Evolutionary conservation across 2,888 invertebrate species (phyloP).

Genomic region (Caenorhabditis doughertyi): DNA sequence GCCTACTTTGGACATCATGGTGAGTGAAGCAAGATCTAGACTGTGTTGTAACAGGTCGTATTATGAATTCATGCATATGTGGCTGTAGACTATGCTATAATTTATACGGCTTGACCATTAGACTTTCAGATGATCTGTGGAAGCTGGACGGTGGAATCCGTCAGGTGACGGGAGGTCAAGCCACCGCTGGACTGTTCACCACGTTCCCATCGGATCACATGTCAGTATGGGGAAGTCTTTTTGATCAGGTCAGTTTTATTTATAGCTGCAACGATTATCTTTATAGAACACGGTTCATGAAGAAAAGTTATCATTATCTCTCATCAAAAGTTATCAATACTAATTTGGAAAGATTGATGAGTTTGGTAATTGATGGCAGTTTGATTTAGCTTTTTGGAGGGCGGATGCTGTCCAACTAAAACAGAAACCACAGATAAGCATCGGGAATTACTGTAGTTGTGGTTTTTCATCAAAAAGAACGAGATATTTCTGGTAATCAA

Average conservation of each 20-base stretch:
- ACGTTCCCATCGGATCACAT: constrained; percentile 85
- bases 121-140: constrained; percentile 82
- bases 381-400: constrained; percentile 15
- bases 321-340: constrained; percentile 7
- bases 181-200: constrained; percentile 85
- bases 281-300: constrained; percentile 19
- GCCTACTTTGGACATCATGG: constrained; percentile 81
- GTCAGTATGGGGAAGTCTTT: constrained; percentile 83
- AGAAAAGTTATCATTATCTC: neutral
- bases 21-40: constrained; percentile 26
- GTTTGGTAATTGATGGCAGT: constrained; percentile 37
- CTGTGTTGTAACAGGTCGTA: no score
- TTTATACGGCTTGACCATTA: no score
- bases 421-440: constrained; percentile 32
- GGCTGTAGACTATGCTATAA: no score
- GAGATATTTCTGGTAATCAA: constrained; percentile 41
- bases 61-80: no score
- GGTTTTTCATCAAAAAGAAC: constrained; percentile 39
- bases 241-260: constrained; percentile 84
- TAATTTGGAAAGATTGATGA: constrained; percentile 39
- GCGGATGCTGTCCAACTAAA: neutral
- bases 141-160: constrained; percentile 83
- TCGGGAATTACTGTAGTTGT: neutral
- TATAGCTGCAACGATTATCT: constrained; percentile 12
- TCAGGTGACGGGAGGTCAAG: constrained; percentile 81